Evolutionary conservation across 2,888 invertebrate genomes (phyloP).

Genomic region (Apomyelois bistriatella): DNA sequence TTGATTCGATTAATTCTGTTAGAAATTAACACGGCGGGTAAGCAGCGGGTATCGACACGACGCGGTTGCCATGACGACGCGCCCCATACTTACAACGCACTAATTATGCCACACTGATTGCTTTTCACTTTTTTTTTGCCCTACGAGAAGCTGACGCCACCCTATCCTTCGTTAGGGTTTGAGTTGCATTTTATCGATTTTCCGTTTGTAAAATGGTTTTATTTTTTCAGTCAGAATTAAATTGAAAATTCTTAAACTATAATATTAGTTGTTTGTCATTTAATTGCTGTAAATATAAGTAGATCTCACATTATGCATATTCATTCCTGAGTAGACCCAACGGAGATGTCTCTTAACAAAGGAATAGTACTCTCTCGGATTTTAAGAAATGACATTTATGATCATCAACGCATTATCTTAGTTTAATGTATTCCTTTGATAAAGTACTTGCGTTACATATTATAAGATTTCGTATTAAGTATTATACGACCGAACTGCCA

Average conservation of each 20-base stretch:
- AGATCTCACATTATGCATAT: too few relatives aligned
- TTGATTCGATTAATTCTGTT: constrained; percentile 76
- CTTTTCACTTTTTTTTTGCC: constrained; percentile 77
- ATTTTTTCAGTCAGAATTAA: not conserved
- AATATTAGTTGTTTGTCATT: too few relatives aligned
- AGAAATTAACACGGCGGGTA: constrained; percentile 74
- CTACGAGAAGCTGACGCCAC: constrained; percentile 74
- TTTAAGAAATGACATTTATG: too few relatives aligned
- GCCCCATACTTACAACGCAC: constrained; percentile 78
- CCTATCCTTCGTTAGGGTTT: constrained; percentile 62
- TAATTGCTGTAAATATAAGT: too few relatives aligned
- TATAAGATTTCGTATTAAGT: too few relatives aligned
- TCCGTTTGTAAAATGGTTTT: constrained; percentile 24
- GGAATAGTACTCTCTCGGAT: too few relatives aligned
- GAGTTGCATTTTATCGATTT: constrained; percentile 45
- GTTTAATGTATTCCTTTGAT: too few relatives aligned
- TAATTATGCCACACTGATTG: constrained; percentile 80
- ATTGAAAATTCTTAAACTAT: not conserved
- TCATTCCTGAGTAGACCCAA: too few relatives aligned
- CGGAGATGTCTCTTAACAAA: too few relatives aligned
- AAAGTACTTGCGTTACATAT: too few relatives aligned
- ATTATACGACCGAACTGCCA: too few relatives aligned
- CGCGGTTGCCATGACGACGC: constrained; percentile 70
- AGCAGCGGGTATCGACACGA: constrained; percentile 70
- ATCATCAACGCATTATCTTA: too few relatives aligned